Percentiles rank a stretch among this genome's conserved stretches.
These are phyloP conservation scores for Ptychobarbus kaznakovi DNA, from an alignment of 2,797 vertebrate genomes.

Conservation along the genomic window DNA sequence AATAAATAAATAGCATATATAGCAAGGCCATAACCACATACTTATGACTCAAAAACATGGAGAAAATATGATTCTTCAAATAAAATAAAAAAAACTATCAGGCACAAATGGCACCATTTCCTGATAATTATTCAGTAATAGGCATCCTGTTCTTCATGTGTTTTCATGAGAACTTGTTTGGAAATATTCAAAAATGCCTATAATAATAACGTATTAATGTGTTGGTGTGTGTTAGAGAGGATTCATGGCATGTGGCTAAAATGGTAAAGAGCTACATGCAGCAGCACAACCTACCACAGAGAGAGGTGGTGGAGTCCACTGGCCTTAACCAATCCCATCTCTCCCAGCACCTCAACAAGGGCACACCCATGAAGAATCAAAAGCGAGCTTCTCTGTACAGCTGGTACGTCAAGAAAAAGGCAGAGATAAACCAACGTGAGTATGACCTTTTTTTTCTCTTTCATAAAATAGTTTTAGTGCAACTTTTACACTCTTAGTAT, in stretches of 20 bases:
- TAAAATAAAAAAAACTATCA: no score
- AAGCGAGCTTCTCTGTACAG: slow-evolving; percentile 95
- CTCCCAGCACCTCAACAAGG: slow-evolving; percentile 99
- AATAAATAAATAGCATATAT: no score
- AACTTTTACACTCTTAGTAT: background rate
- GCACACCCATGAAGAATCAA: slow-evolving; percentile 99
- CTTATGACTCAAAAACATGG: no score
- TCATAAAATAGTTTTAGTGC: background rate
- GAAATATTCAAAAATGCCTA: background rate
- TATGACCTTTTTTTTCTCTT: slow-evolving; percentile 65
- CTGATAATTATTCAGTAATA: no score
- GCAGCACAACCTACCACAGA: slow-evolving; percentile 97
- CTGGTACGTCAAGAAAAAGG: slow-evolving; percentile 97
- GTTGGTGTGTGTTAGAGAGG: slow-evolving; percentile 80
- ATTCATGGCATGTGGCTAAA: slow-evolving; percentile 96
- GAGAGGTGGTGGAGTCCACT: slow-evolving; percentile 97
- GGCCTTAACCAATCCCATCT: slow-evolving; percentile 98
- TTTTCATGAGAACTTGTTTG: background rate
- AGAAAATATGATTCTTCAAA: no score
- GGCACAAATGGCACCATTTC: no score
- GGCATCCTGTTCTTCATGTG: no score
- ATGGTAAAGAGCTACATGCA: slow-evolving; percentile 97
- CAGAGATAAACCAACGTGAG: slow-evolving; percentile 98
- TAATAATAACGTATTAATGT: background rate
- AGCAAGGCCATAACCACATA: no score